Evolutionary conservation across 23 tunicate species (phyloP).

Genomic region (Styela plicata): DNA sequence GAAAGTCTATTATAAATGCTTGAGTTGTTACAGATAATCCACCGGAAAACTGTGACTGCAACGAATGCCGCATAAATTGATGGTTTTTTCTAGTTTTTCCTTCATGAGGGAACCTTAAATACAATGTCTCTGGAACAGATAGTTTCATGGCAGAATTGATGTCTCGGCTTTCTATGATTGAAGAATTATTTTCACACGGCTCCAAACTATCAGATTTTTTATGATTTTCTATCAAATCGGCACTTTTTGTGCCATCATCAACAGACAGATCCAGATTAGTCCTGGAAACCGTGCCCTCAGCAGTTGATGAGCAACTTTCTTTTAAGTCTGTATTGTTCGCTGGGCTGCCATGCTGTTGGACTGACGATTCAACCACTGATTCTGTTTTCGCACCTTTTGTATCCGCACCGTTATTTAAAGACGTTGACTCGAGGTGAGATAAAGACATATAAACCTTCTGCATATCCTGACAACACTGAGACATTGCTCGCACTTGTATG

Average conservation of each 20-base stretch:
- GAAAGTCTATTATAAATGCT: not conserved
- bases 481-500: not conserved
- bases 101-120: slow-evolving; percentile 5
- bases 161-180: too few species aligned
- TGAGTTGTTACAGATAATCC: not conserved
- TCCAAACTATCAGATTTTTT: not conserved
- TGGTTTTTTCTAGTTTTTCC: not conserved
- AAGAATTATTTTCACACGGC: not conserved
- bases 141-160: not conserved
- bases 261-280: not conserved
- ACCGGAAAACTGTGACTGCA: slow-evolving; percentile 10
- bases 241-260: not conserved
- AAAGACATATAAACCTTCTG: not conserved
- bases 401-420: not conserved
- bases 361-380: not conserved
- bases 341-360: not conserved
- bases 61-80: slow-evolving; percentile 5
- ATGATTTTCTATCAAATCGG: not conserved
- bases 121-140: not conserved
- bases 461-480: not conserved
- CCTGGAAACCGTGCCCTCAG: not conserved
- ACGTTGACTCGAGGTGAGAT: too few species aligned
- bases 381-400: too few species aligned
- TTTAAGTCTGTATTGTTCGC: not conserved
- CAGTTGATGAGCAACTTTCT: not conserved